Evolutionary conservation across 2,888 invertebrate species (phyloP).

Genomic region (Hydriomena furcata): DNA sequence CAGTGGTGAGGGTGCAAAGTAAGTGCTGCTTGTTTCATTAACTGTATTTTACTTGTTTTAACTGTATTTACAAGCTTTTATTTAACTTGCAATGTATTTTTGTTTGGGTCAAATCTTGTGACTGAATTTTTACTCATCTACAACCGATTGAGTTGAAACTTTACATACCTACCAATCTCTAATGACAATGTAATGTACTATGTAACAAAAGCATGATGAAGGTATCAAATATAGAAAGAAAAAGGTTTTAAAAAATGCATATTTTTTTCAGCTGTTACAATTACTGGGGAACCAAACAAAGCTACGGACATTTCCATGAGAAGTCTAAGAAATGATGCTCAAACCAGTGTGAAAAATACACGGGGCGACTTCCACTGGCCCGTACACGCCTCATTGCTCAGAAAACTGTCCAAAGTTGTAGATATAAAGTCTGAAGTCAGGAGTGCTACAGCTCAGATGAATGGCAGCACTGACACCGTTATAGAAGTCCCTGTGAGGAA

Average conservation of each 20-base stretch:
- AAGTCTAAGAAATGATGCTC: slow-evolving; percentile 69
- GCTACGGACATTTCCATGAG: slow-evolving; percentile 75
- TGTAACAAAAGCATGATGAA: no score
- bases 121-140: no score
- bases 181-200: no score
- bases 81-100: no score
- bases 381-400: slow-evolving; percentile 67
- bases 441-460: slow-evolving; percentile 61
- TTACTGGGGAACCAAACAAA: slow-evolving; percentile 75
- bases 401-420: slow-evolving; percentile 74
- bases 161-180: no score
- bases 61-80: no score
- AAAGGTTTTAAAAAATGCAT: no score
- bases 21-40: slow-evolving; percentile 55
- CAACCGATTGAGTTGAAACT: no score
- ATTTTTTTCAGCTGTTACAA: slow-evolving; percentile 63
- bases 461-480: slow-evolving; percentile 62
- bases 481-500: slow-evolving; percentile 53
- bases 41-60: not conserved
- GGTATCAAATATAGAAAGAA: no score
- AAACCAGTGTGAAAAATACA: slow-evolving; percentile 59
- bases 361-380: slow-evolving; percentile 65
- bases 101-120: no score
- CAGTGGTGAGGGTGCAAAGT: slow-evolving; percentile 91
- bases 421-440: slow-evolving; percentile 70